Evolutionary conservation across 2,888 invertebrate species (phyloP).

Genomic region (Drosophila glabriapex): DNA sequence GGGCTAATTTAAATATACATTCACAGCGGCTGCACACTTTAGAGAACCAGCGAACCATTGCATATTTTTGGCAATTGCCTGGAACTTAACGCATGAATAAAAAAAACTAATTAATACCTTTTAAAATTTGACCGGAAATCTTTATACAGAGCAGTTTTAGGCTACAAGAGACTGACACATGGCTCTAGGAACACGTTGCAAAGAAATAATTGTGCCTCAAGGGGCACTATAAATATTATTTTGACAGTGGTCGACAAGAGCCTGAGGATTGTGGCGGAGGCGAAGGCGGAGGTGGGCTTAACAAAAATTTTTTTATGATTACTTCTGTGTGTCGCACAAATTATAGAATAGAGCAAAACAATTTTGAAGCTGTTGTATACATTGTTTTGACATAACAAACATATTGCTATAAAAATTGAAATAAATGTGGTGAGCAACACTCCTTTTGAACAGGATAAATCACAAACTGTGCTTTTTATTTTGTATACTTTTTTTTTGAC

Average conservation of each 20-base stretch:
- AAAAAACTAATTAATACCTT: neutral
- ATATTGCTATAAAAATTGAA: neutral
- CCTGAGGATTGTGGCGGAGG: neutral
- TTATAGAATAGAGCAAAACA: neutral
- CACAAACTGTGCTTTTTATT: neutral
- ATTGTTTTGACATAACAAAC: neutral
- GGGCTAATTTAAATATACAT: conserved; percentile 58
- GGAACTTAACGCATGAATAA: conserved; percentile 6
- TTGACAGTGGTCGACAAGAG: neutral
- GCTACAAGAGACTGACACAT: neutral
- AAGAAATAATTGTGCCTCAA: neutral
- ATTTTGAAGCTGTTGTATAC: neutral
- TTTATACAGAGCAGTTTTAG: neutral
- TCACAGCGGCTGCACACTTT: conserved; percentile 26
- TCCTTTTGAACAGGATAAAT: neutral
- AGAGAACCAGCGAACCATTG: conserved; percentile 23
- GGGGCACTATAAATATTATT: neutral
- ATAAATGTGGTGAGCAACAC: neutral
- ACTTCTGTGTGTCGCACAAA: neutral
- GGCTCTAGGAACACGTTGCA: neutral
- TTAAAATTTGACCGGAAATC: neutral
- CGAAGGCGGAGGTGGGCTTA: neutral
- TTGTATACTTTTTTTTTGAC: neutral
- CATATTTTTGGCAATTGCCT: conserved; percentile 14
- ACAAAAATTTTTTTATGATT: neutral